Base-by-base conservation (phyloP, 1,140 invertebrate genomes). In the Araneus ventricosus region DNA sequence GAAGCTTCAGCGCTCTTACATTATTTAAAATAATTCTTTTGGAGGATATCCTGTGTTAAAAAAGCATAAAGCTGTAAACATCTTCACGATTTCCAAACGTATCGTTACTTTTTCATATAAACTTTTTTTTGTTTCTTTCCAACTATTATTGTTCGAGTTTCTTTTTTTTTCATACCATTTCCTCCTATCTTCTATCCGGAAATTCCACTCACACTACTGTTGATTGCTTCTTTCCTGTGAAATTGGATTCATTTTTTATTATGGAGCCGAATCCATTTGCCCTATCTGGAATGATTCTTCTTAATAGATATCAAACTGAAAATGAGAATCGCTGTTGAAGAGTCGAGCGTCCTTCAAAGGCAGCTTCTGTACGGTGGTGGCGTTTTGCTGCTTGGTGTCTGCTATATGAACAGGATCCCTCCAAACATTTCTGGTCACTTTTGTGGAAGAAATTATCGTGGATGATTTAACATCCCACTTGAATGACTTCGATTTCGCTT, bases 201-300 rank as follows among this genome's bases (percentile, higher is more conserved):
- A 89, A 89, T 39, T 45, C 88, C n/a, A 89, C 24, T 89, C 22
- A n/a, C 30, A 45, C 20, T 4, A 79, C 34, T 27, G 67, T 24
- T 57, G 67, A 70, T 70, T 75, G n/a, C 59, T 34, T 5, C 30
- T 89, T 79, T 89, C 67, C 30, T 75, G 63, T 79, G 63, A 79
- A 79, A 89, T 89, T 22, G 24, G 88, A 89, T 79, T 89, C 10
- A 34, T 14, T 75, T 70, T 89, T 70, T 41, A 37, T 34, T 89
- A 79, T 6, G 45, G 8, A n/a, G 10, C 5, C 0, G 24, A 89
- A 34, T 57, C 88, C n/a, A 20, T 57, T 34, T 17, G 22, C 45
- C 22, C 34, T 17, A 86, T 86, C 27, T 59, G 39, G 79, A 79
- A 37, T 30, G 70, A 34, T 79, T 45, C 41, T 37, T 84, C 41